Evolutionary conservation across 2,113 vertebrate species (phyloP), one percentile per base, ranked within the genome.

Genomic region (Anoplopoma fimbria): DNA sequence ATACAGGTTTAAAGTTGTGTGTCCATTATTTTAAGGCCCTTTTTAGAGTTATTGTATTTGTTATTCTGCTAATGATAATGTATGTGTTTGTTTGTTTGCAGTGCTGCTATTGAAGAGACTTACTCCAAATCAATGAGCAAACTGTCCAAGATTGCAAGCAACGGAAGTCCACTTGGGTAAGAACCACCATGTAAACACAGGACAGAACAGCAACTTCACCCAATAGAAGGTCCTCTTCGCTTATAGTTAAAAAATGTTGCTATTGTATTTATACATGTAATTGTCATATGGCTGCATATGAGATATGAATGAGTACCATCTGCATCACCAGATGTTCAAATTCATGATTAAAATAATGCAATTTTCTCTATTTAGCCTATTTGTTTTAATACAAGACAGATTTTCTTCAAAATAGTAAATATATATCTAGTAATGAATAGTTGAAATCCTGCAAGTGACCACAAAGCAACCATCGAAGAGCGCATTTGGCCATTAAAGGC

Each of bases 81-180:
- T 49, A n/a, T 88, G n/a, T 81, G 7, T 49, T 25, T 88, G n/a
- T 81, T 40, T n/a, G n/a, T 79, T 0, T 47, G n/a, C 74, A 99
- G 98, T 89, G 97, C 97, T 3, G 94, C 97, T 53, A 92, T 99
- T 0, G 98, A 99, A 88, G 98, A 99, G 91, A 96, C 96, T 4
- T 99, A 99, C 69, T 97, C 97, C 47, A 99, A 99, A 88, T 97
- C 98, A 0, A 98, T 99, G 98, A 96, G 94, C 51, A 99, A 99
- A 89, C 95, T 99, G 45, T 96, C 97, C 3, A 99, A 98, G 93
- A 96, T 98, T 88, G 97, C 97, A 19, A 96, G 95, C 75, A 98
- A 97, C 1, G 96, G 97, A 67, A 98, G 97, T 61, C 96, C 97
- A 10, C 90, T 96, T 83, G 98, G 98, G 98, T 99, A 83, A 94